A percentile compares a stretch with the other conserved stretches of the same genome.
Evolutionary conservation across 2,797 vertebrate species (phyloP).

Genomic region (Oryzias dopingdopingensis): DNA sequence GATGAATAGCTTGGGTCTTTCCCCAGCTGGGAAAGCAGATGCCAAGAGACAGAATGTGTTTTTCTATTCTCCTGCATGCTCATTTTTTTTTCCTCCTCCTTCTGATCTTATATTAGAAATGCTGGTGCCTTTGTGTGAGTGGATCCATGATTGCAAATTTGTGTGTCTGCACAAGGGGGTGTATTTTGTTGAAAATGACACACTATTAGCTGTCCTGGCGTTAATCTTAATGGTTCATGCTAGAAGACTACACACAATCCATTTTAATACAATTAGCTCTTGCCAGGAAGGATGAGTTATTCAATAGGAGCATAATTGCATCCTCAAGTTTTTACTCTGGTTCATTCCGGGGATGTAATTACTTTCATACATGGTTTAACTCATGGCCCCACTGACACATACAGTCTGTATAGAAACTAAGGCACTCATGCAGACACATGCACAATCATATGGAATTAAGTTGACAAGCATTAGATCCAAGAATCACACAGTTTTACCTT

Average conservation of each 20-base stretch:
- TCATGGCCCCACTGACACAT: conserved; percentile 58
- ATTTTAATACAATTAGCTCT: conserved; percentile 82
- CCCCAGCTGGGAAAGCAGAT: conserved; percentile 80
- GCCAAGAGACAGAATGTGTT: conserved; percentile 61
- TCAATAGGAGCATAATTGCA: conserved; percentile 79
- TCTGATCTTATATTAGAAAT: conserved; percentile 75
- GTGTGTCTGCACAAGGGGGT: neutral
- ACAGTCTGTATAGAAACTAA: conserved; percentile 36
- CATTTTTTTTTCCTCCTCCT: conserved; percentile 44
- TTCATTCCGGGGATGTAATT: conserved; percentile 78
- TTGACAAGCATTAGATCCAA: conserved; percentile 52
- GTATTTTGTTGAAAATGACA: conserved; percentile 63
- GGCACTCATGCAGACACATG: conserved; percentile 34
- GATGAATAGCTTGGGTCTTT: conserved; percentile 75
- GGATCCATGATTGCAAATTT: conserved; percentile 1
- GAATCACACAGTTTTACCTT: conserved; percentile 50
- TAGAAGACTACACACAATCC: conserved; percentile 73
- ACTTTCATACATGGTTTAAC: conserved; percentile 77
- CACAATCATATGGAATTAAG: conserved; percentile 50
- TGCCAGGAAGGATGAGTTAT: conserved; percentile 80
- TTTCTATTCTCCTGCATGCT: conserved; percentile 54
- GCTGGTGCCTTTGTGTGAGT: conserved; percentile 20
- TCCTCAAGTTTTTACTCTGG: conserved; percentile 75
- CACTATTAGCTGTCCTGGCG: conserved; percentile 75
- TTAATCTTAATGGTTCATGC: conserved; percentile 78